A percentile compares a stretch with the other conserved stretches of the same genome.
These are phyloP conservation scores for Cryptotis parvus DNA, from an alignment of 2,113 vertebrate species.

Conservation along the genomic window DNA sequence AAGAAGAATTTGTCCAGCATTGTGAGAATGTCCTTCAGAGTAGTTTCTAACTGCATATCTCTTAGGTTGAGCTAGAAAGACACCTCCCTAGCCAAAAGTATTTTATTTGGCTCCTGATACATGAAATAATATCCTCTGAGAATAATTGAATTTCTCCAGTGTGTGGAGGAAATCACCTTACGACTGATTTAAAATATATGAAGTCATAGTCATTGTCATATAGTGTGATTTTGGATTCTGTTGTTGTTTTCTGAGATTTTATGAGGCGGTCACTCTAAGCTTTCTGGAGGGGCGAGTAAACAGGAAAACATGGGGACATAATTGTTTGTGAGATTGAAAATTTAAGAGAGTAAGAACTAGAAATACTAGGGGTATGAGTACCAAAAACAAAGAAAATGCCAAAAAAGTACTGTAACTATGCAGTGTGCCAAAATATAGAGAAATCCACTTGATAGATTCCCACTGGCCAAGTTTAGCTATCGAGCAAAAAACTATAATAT, in stretches of 20 bases:
- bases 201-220: background rate
- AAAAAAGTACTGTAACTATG: background rate
- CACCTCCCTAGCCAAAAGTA: background rate
- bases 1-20: background rate
- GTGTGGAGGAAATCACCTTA: too few relatives aligned
- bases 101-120: background rate
- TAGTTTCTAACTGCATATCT: background rate
- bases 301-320: background rate
- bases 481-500: background rate
- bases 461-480: background rate
- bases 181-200: too few relatives aligned
- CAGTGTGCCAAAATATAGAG: background rate
- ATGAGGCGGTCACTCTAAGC: background rate
- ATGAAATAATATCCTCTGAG: background rate
- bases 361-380: background rate
- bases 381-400: background rate
- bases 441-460: background rate
- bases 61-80: background rate
- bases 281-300: background rate
- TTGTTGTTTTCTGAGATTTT: background rate
- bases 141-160: too few relatives aligned
- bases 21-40: background rate
- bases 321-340: background rate
- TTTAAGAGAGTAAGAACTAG: background rate
- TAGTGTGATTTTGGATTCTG: background rate